Evolutionary conservation across 2,888 invertebrate genomes (phyloP).

Genomic region (Cheilosia variabilis): DNA sequence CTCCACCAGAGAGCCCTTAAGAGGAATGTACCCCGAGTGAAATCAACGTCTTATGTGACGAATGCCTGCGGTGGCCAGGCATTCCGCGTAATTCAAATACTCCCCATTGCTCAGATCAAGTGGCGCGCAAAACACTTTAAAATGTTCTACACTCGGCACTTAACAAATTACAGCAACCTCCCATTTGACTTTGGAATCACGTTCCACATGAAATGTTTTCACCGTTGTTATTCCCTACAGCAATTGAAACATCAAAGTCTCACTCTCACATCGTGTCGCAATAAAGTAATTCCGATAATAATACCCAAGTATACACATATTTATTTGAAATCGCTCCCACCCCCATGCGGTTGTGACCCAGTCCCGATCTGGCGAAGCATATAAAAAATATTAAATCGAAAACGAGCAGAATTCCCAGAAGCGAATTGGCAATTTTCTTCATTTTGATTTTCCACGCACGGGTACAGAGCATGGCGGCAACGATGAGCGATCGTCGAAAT

Average conservation of each 20-base stretch:
- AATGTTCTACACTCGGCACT: slow-evolving; percentile 41
- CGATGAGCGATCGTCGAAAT: slow-evolving; percentile 24
- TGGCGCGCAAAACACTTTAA: slow-evolving; percentile 23
- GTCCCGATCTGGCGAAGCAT: neutral
- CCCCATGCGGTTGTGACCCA: neutral
- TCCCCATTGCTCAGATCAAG: slow-evolving; percentile 1
- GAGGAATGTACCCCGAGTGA: slow-evolving; percentile 5
- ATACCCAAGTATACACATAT: neutral
- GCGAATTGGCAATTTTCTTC: slow-evolving; percentile 63
- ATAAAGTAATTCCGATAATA: slow-evolving; percentile 20
- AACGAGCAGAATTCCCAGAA: slow-evolving; percentile 40
- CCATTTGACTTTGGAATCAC: slow-evolving; percentile 17
- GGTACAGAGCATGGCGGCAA: neutral
- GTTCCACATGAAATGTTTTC: neutral
- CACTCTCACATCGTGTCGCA: slow-evolving; percentile 11
- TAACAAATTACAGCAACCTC: slow-evolving; percentile 48
- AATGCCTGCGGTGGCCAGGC: neutral
- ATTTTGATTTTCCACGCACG: slow-evolving; percentile 48
- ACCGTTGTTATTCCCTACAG: slow-evolving; percentile 17
- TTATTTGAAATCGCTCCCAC: slow-evolving; percentile 48
- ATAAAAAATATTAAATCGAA: slow-evolving; percentile 57
- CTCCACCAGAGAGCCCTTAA: neutral
- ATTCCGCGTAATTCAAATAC: slow-evolving; percentile 26
- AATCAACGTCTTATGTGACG: slow-evolving; percentile 1
- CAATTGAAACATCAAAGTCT: slow-evolving; percentile 51